Percentiles rank a stretch among this genome's conserved stretches.
Conservation (phyloP, 2,113 vertebrate genomes). For the Pelecanus crispus region DNA sequence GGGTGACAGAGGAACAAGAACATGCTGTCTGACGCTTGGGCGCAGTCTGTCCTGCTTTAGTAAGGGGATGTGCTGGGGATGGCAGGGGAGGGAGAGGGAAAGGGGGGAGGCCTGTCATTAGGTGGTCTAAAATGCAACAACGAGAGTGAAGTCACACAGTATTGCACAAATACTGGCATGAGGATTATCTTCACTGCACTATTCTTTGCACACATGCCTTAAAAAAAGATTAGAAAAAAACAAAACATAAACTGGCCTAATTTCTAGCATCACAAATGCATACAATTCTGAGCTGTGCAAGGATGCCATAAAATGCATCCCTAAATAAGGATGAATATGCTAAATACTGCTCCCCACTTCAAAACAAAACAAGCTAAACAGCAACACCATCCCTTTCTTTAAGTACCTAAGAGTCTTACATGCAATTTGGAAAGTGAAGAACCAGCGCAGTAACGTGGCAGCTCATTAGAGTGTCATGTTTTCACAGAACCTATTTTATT, state of each 20-base stretch:
- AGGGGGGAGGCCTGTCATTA: neutral
- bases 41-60: neutral
- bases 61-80: neutral
- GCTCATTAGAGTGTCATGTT: neutral
- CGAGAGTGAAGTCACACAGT: neutral
- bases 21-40: rapidly evolving
- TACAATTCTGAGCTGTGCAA: neutral
- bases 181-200: neutral
- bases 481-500: neutral
- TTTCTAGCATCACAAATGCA: neutral
- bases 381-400: neutral
- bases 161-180: neutral
- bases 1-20: neutral
- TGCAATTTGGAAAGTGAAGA: neutral
- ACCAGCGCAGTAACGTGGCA: neutral
- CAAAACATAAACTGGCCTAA: no score
- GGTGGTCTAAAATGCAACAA: neutral
- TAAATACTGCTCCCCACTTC: neutral
- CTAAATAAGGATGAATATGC: neutral
- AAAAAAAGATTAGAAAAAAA: neutral
- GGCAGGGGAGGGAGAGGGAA: neutral
- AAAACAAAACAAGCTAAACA: neutral
- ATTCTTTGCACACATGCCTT: neutral
- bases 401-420: neutral
- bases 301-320: neutral